Evolutionary conservation across 2,888 invertebrate species (phyloP).

Genomic region (Anorthoa munda): DNA sequence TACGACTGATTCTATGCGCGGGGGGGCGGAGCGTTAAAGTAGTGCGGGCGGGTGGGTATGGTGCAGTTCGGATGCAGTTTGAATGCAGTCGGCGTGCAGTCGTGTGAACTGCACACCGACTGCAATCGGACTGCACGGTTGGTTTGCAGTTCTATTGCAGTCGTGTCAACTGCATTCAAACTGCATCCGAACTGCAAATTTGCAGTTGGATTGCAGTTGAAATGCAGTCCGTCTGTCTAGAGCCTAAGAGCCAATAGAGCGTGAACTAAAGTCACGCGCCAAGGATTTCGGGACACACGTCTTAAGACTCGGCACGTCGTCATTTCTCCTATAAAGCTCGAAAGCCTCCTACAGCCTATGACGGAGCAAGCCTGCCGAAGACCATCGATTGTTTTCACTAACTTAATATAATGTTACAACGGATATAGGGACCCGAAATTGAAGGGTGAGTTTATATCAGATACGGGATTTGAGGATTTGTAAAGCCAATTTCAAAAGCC

Average conservation of each 20-base stretch:
- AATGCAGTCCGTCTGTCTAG: too few relatives aligned
- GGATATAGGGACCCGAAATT: slow-evolving; percentile 48
- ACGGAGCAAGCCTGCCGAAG: slow-evolving; percentile 18
- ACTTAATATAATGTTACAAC: slow-evolving; percentile 50
- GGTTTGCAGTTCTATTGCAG: too few relatives aligned
- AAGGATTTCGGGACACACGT: slow-evolving; percentile 84
- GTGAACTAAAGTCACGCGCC: slow-evolving; percentile 88
- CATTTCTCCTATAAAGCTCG: slow-evolving; percentile 62
- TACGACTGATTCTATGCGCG: too few relatives aligned
- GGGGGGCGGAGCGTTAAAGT: too few relatives aligned
- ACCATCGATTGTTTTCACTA: slow-evolving; percentile 62
- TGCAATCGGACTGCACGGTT: too few relatives aligned
- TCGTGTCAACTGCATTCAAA: too few relatives aligned
- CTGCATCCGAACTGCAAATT: too few relatives aligned
- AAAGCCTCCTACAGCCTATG: slow-evolving; percentile 48
- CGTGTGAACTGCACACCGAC: too few relatives aligned
- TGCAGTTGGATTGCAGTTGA: too few relatives aligned
- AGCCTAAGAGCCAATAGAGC: slow-evolving; percentile 85
- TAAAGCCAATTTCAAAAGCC: slow-evolving; percentile 54
- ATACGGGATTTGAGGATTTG: slow-evolving; percentile 54
- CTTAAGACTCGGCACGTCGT: slow-evolving; percentile 68
- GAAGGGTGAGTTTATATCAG: slow-evolving; percentile 54
- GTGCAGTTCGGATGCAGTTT: too few relatives aligned
- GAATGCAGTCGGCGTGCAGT: too few relatives aligned
- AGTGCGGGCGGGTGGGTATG: too few relatives aligned